A percentile compares a stretch with the other conserved stretches of the same genome.
Conservation (phyloP, 2,797 vertebrate species). For the Rhyacichthys aspro region DNA sequence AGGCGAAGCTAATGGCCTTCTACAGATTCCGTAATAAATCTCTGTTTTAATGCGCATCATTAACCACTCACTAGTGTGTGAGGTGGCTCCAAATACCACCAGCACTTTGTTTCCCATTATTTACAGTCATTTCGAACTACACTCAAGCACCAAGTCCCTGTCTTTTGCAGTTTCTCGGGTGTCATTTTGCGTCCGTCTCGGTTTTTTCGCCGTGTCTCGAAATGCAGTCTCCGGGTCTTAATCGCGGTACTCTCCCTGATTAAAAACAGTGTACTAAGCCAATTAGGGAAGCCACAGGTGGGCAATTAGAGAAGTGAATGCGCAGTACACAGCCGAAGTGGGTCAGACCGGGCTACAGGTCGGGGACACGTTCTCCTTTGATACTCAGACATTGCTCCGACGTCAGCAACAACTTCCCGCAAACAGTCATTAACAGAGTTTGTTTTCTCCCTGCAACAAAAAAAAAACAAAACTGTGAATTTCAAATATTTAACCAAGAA, state of each 20-base stretch:
- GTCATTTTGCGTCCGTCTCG: background rate
- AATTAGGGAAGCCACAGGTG: conserved; percentile 66
- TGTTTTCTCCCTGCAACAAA: conserved; percentile 12
- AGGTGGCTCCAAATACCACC: conserved; percentile 67
- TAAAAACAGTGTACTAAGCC: conserved; percentile 60
- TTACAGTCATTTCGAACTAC: conserved; percentile 51
- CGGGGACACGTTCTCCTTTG: conserved; percentile 48
- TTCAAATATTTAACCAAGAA: background rate
- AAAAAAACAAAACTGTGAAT: conserved; percentile 9
- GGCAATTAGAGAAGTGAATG: conserved; percentile 63
- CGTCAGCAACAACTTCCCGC: conserved; percentile 26
- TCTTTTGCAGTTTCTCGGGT: background rate
- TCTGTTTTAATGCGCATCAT: conserved; percentile 77
- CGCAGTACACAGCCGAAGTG: conserved; percentile 38
- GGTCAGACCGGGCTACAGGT: conserved; percentile 56
- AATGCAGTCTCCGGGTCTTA: conserved; percentile 43
- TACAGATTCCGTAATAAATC: conserved; percentile 75
- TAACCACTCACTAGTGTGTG: conserved; percentile 65
- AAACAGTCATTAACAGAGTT: conserved; percentile 37
- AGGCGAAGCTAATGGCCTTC: conserved; percentile 73
- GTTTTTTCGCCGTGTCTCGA: conserved; percentile 17
- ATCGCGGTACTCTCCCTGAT: conserved; percentile 54
- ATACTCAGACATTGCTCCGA: conserved; percentile 34
- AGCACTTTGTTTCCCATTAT: conserved; percentile 76
- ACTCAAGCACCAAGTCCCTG: conserved; percentile 2